phyloP scores from a whole-genome alignment of 2,797 vertebrate genomes.

The Enteromius unitaeniatus region DNA sequence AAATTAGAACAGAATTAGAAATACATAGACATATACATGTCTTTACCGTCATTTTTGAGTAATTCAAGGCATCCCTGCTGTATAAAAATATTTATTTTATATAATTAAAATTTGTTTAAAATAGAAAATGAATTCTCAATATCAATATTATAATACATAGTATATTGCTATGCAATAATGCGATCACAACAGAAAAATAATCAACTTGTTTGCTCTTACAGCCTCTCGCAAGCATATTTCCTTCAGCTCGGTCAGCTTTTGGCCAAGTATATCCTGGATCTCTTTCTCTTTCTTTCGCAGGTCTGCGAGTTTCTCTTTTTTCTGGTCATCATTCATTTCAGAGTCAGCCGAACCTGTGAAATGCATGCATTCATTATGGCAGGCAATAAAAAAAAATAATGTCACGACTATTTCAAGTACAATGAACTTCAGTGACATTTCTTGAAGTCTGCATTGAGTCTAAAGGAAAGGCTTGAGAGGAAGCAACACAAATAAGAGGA shows the following conservation, averaged over 20 bases:
- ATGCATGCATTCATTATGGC: background rate
- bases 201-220: slow-evolving; percentile 68
- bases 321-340: slow-evolving; percentile 92
- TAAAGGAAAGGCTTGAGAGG: slow-evolving; percentile 7
- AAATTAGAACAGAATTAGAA: too few relatives aligned
- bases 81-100: background rate
- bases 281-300: slow-evolving; percentile 91
- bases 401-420: background rate
- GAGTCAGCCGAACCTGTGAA: slow-evolving; percentile 85
- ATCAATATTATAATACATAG: background rate
- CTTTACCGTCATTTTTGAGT: too few relatives aligned
- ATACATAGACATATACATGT: background rate
- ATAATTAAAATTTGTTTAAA: background rate
- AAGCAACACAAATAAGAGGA: background rate
- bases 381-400: background rate
- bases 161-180: background rate
- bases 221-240: slow-evolving; percentile 95
- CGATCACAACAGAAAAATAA: background rate
- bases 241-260: slow-evolving; percentile 94
- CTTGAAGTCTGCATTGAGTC: too few relatives aligned
- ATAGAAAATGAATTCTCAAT: background rate
- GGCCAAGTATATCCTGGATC: slow-evolving; percentile 88
- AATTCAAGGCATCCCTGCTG: background rate
- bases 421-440: background rate
- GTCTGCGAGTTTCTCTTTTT: slow-evolving; percentile 91